Conservation (phyloP, 2,797 vertebrate species). For the Tadarida brasiliensis region DNA sequence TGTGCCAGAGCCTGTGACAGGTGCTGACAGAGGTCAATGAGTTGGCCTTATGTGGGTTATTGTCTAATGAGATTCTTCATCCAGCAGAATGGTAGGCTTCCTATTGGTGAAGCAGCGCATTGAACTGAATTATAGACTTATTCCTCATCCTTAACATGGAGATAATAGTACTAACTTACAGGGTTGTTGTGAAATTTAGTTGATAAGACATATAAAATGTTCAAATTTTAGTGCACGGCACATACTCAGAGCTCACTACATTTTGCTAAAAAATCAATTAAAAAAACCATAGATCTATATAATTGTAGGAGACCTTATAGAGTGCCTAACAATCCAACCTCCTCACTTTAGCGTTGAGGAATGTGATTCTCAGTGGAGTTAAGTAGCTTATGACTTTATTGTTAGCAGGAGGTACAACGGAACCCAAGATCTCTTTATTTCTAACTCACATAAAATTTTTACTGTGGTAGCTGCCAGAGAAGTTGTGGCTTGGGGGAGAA, state of each 20-base stretch:
- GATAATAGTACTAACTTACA: background rate
- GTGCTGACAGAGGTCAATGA: background rate
- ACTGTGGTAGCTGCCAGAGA: background rate
- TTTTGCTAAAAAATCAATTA: background rate
- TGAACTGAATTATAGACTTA: background rate
- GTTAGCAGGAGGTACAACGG: background rate
- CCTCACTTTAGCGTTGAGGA: background rate
- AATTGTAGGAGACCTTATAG: background rate
- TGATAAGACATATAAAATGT: background rate
- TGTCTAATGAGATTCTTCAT: background rate
- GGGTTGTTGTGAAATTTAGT: background rate
- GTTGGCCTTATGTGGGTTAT: background rate
- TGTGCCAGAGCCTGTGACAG: background rate
- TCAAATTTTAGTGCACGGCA: background rate
- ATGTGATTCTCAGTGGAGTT: background rate
- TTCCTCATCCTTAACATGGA: background rate
- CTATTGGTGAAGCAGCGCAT: background rate
- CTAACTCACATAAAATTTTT: background rate
- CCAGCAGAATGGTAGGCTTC: background rate
- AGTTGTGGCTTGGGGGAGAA: background rate
- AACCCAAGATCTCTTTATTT: slow-evolving; percentile 8
- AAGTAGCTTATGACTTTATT: background rate
- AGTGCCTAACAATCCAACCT: background rate
- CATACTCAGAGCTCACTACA: background rate
- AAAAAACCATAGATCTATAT: background rate